These are phyloP conservation scores for Allacma fusca DNA, from an alignment of 2,888 invertebrate genomes.

Conservation along the genomic window DNA sequence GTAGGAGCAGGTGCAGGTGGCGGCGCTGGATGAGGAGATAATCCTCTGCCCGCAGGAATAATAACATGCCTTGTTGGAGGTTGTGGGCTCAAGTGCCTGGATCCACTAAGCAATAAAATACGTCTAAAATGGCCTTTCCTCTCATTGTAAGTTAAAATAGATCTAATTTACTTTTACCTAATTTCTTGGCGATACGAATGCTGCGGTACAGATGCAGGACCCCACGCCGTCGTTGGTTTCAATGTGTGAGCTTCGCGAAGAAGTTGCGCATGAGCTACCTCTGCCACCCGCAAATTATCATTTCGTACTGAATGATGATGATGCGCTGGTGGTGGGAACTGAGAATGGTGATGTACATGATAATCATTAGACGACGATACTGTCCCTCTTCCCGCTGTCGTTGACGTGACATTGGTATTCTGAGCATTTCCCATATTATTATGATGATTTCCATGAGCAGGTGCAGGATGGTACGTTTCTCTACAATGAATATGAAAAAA, in stretches of 20 bases:
- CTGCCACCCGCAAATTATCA: slow-evolving; percentile 64
- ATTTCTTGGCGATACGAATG: slow-evolving; percentile 58
- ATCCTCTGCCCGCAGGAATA: slow-evolving; percentile 57
- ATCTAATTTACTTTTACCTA: slow-evolving; percentile 36
- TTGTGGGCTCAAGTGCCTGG: slow-evolving; percentile 59
- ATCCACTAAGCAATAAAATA: slow-evolving; percentile 34
- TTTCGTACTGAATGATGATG: slow-evolving; percentile 62
- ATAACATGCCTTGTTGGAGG: slow-evolving; percentile 52
- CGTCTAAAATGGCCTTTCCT: neutral
- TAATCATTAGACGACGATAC: slow-evolving; percentile 46
- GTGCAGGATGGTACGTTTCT: slow-evolving; percentile 51
- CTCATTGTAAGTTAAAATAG: neutral
- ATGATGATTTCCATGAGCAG: slow-evolving; percentile 45
- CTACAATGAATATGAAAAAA: slow-evolving; percentile 35
- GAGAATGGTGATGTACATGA: slow-evolving; percentile 51
- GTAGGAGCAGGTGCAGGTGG: slow-evolving; percentile 55
- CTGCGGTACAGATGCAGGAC: slow-evolving; percentile 53
- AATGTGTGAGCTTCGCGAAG: slow-evolving; percentile 58
- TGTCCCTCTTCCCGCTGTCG: neutral
- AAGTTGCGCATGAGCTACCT: slow-evolving; percentile 67
- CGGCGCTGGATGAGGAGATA: slow-evolving; percentile 55
- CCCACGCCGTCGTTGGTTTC: slow-evolving; percentile 57
- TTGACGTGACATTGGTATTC: slow-evolving; percentile 6
- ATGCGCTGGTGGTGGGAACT: slow-evolving; percentile 58
- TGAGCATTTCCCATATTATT: neutral